Base-by-base conservation (phyloP, 2,888 invertebrate species). In the Noctua fimbriata region DNA sequence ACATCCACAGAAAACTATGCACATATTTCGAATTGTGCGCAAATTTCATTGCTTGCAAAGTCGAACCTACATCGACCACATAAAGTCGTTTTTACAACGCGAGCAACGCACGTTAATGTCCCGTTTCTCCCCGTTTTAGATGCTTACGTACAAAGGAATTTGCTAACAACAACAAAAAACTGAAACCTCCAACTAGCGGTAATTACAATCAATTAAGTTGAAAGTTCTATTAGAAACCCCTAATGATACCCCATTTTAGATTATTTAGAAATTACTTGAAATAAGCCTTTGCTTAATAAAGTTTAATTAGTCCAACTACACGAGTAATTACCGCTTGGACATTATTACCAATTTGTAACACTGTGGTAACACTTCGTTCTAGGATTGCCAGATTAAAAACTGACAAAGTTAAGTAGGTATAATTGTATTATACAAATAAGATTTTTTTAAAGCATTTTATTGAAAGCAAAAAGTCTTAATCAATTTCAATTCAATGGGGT, bases 271-370 rank as follows among this genome's bases (percentile, higher is more conserved):
- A 0, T 36, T n/a, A 47, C 21, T 76, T 58, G 16, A 49, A 36
- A 1, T 60, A 60, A 47, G 16, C 21, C 36, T n/a, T 44, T 49
- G n/a, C 49, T 24, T 55, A 41, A 49, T 49, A 18, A 49, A 28
- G 5, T 78, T 47, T 49, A 49, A 41, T 24, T 49, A 60, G 49
- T 41, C 18, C 28, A 63, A 55, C 63, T 60, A 36, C 36, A 55
- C 6, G 16, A 24, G 12, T 69, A 16, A 81, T 73, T 32, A 69
- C 18, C 28, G 14, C 21, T 66, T 24, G 21, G 24, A 18, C 7
- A 41, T 69, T 36, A 24, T 41, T 10, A 58, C 24, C 16, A 79
- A 70, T 58, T 79, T 60, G 14, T 21, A 12, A n/a, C 58, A n/a
- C 58, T n/a, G 24, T 24, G n/a, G n/a, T 58, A 58, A 58, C n/a